A percentile compares a stretch with the other conserved stretches of the same genome.
These are phyloP conservation scores for Tachina grossa DNA, from an alignment of 2,888 invertebrate genomes.

Conservation along the genomic window DNA sequence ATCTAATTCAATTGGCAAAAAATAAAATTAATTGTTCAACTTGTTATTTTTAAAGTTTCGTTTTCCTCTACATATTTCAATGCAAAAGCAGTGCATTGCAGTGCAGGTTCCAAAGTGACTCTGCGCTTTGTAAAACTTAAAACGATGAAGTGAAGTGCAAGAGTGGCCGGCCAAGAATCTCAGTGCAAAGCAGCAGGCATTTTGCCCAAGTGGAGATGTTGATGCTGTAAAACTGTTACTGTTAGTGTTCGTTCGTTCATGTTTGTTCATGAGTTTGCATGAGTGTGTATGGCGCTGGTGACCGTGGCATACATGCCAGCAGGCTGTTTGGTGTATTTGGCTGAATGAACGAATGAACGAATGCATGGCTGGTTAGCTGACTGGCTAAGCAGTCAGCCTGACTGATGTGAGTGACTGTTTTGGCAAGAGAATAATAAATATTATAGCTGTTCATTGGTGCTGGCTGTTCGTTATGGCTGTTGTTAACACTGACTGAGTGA, in stretches of 20 bases:
- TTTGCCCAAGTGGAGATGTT: background rate
- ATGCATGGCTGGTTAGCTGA: constrained; percentile 22
- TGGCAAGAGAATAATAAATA: constrained; percentile 17
- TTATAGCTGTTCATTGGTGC: constrained; percentile 19
- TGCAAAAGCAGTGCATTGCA: background rate
- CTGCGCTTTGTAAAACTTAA: constrained; percentile 15
- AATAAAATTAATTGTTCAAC: constrained; percentile 36
- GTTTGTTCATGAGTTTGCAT: background rate
- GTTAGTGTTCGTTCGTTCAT: constrained; percentile 8
- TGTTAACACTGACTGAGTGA: constrained; percentile 10
- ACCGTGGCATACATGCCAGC: constrained; percentile 68
- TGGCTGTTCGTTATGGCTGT: constrained; percentile 6
- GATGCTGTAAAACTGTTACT: constrained; percentile 22
- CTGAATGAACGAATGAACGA: constrained; percentile 11
- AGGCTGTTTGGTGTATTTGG: constrained; percentile 10
- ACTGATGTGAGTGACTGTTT: constrained; percentile 15
- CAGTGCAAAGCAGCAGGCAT: background rate
- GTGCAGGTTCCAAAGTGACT: constrained; percentile 28
- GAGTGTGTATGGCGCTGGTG: constrained; percentile 19
- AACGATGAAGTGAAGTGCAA: constrained; percentile 19
- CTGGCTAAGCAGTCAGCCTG: background rate
- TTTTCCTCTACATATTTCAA: constrained; percentile 40
- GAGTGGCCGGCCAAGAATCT: background rate
- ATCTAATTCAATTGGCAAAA: constrained; percentile 30
- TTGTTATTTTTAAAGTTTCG: constrained; percentile 32